A percentile compares a stretch with the other conserved stretches of the same genome.
These are phyloP conservation scores for Ectobius pallidus DNA, from an alignment of 2,888 invertebrate genomes.

Conservation along the genomic window DNA sequence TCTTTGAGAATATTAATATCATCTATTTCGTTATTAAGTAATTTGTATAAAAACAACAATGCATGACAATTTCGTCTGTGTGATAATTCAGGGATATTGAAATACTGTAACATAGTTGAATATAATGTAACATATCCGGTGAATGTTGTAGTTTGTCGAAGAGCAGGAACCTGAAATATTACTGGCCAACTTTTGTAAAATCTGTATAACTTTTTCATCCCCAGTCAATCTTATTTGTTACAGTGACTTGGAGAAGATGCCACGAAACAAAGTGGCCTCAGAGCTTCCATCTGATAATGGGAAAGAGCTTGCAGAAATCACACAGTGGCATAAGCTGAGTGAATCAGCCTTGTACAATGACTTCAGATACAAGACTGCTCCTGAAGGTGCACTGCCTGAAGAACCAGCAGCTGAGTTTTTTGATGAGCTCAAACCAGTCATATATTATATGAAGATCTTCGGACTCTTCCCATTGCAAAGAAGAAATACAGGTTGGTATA, in stretches of 20 bases:
- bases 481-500: background rate
- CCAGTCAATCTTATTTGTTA: no score
- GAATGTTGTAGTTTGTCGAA: no score
- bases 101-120: no score
- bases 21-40: no score
- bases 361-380: background rate
- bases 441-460: constrained; percentile 15
- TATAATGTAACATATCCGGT: no score
- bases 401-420: background rate
- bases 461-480: constrained; percentile 11
- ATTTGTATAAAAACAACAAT: no score
- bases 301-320: background rate
- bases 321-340: background rate
- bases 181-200: no score
- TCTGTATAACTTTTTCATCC: no score
- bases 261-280: background rate
- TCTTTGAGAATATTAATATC: no score
- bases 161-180: no score
- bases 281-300: background rate
- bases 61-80: no score
- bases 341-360: background rate
- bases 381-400: background rate
- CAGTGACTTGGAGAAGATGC: background rate
- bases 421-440: constrained; percentile 10
- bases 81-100: no score